Base-by-base conservation (phyloP, 1,140 invertebrate species). In the Lepidurus apus region DNA sequence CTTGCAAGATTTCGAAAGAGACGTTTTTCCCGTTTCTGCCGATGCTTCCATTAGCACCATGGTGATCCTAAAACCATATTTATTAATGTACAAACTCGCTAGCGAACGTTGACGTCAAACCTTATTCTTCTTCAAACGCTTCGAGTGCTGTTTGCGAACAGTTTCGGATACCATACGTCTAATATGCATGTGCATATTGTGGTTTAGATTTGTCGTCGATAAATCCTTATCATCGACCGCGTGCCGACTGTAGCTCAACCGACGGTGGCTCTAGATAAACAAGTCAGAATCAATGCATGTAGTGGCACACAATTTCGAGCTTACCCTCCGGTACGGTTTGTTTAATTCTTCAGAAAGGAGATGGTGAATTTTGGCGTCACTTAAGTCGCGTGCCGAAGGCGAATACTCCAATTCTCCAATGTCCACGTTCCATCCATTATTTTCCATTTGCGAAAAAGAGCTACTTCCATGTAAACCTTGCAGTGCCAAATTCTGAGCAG, bases 391-490 rank as follows among this genome's bases (percentile, higher is more conserved):
- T 83, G 92, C 93, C 53, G 92, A 94, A 77, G 94, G 93, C 88
- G 93, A 95, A 84, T 96, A 96, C 84, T 96, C 93, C 81, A 97
- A 85, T 83, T 96, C 94, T 84, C 95, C 94, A 87, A 97, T 91
- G 84, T 98, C 95, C 81, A 96, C 91, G 85, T 95, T 96, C 89
- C 93, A 93, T 2, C 90, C 91, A 73, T 90, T 92, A 11, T 91
- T 88, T 83, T 94, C 92, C 82, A 93, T 85, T 43, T 47, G 65
- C 7, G 73, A 53, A 8, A 65, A 65, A 3, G 53, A 65, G 53
- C 43, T 77, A 43, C 78, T 76, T 7, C 43, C 45, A 17, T 45
- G 43, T 17, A 73, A 76, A 78, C 24, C 73, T 42, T 73, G 47
- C 21, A 43, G 43, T 76, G 26, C 75, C 74, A 84, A 80, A 80